Base-by-base conservation (phyloP, 2,888 invertebrate species). In the Tryphoninae sp. region DNA sequence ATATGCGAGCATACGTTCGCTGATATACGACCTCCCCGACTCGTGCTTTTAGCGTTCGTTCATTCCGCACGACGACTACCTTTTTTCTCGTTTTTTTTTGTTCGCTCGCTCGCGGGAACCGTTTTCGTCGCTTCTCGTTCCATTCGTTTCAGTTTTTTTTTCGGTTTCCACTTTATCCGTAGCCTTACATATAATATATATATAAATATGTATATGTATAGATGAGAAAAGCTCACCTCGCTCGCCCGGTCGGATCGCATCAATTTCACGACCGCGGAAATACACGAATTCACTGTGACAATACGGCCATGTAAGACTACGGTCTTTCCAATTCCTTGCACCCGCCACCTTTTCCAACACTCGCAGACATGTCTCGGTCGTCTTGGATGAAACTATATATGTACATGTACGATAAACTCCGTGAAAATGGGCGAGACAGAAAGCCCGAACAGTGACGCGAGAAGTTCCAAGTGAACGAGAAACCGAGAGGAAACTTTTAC, bases 1-100 rank as follows among this genome's bases (percentile, higher is more conserved):
- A 82, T 79, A 82, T 82, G 75, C 79, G 80, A 73, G 55, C 61
- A 26, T 62, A 81, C 81, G 68, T 80, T 75, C 53, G 58, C 80
- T 82, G 82, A 84, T 84, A 74, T 82, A 84, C 74, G 75, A 62
- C 78, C 23, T 73, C 78, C 75, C 51, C 45, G 64, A 73, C 78
- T 84, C 81, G 78, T 83, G 82, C 84, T 80, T 83, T 83, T 81
- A 84, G 76, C 82, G 75, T 81, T 84, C 75, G 78, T 78, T 84
- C 78, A 82, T 82, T 80, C 73, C 68, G 33, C 69, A 26, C 69
- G 49, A 71, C 62, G 72, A 76, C 78, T 76, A 69, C 62, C 40
- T 64, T 62, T 69, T 58, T 53, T 55, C 61, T 61, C 33, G 40
- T 26, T 64, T 53, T 58, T 65, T 51, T 55, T n/a, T n/a, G 23